These are phyloP conservation scores for Onychomys arenicola DNA, from an alignment of 2,797 vertebrate species.

Conservation along the genomic window DNA sequence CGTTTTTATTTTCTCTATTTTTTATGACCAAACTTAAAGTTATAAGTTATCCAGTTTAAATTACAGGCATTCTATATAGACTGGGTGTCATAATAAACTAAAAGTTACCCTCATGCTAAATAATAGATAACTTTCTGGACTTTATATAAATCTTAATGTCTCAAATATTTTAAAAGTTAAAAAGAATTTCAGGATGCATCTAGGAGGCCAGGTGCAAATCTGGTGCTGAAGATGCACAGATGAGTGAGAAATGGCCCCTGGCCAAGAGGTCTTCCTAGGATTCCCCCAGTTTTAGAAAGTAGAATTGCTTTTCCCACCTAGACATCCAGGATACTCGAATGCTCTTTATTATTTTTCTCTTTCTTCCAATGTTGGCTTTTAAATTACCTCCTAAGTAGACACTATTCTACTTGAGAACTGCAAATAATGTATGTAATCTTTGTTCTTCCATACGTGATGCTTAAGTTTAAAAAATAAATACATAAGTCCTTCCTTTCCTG, in stretches of 20 bases:
- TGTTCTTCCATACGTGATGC: not conserved
- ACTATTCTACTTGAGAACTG: not conserved
- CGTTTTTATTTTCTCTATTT: constrained; percentile 4
- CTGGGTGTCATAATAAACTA: not conserved
- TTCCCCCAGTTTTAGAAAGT: not conserved
- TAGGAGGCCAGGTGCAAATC: not conserved
- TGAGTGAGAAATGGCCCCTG: not conserved
- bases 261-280: not conserved
- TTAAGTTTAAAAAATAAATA: not conserved
- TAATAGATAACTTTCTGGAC: not conserved
- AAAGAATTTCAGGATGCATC: not conserved
- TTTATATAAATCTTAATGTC: constrained; percentile 8
- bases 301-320: not conserved
- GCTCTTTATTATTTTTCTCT: not conserved
- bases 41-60: not conserved
- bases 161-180: not conserved
- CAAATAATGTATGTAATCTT: not conserved
- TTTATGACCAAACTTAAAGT: not conserved
- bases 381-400: not conserved
- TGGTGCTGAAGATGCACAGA: not conserved
- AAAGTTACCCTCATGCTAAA: not conserved
- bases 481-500: not conserved
- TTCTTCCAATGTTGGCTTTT: not conserved
- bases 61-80: not conserved
- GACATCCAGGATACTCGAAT: no score